Conservation (phyloP, 2,797 vertebrate species). For the Silurus aristotelis region DNA sequence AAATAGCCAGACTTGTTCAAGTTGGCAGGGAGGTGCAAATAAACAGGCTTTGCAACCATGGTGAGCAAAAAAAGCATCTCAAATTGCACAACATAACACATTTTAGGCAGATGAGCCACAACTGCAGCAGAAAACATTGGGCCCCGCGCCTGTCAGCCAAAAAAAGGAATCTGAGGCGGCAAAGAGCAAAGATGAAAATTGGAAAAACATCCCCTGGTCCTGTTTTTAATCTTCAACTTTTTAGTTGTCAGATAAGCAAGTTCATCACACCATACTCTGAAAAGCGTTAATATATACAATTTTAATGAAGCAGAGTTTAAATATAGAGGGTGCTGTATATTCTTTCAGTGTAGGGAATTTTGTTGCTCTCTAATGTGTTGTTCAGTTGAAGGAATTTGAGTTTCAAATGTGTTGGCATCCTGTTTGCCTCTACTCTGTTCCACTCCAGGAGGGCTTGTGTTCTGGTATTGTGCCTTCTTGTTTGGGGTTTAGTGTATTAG, state of each 20-base stretch:
- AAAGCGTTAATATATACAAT: too few relatives aligned
- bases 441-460: constrained; percentile 36
- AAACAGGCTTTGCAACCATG: not conserved
- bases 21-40: not conserved
- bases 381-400: constrained; percentile 26
- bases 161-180: not conserved
- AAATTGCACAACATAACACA: not conserved
- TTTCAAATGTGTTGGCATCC: constrained; percentile 14
- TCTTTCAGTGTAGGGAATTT: not conserved
- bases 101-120: not conserved
- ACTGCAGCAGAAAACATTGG: not conserved
- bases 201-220: not conserved
- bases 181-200: too few relatives aligned
- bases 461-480: constrained; percentile 16
- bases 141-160: not conserved
- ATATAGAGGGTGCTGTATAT: not conserved
- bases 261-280: too few relatives aligned
- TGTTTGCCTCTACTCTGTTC: constrained; percentile 39
- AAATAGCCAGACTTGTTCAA: not conserved
- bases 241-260: too few relatives aligned
- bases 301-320: too few relatives aligned
- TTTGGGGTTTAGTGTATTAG: constrained; percentile 37
- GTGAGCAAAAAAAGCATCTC: not conserved
- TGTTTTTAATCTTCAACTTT: too few relatives aligned
- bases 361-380: constrained; percentile 48